Evolutionary conservation across 37 sponge, comb jelly and placozoan genomes (phyloP).

Genomic region (Hormiphora californensis): DNA sequence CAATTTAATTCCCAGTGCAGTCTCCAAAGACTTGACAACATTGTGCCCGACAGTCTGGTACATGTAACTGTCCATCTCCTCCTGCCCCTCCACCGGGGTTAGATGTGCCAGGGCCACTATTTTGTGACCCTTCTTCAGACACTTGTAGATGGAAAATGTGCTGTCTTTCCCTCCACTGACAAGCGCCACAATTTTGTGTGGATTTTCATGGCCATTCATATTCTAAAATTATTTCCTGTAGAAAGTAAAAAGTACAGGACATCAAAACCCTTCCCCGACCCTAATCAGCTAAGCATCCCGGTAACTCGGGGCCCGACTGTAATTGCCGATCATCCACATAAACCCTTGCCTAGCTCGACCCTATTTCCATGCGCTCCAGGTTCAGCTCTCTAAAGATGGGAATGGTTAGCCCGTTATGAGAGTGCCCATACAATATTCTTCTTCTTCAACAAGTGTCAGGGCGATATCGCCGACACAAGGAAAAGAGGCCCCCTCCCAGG

Average conservation of each 20-base stretch:
- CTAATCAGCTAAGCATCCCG: too few species aligned
- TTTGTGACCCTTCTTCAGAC: conserved; percentile 76
- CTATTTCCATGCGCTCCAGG: too few species aligned
- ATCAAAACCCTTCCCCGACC: too few species aligned
- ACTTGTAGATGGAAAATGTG: conserved; percentile 87
- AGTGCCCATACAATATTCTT: too few species aligned
- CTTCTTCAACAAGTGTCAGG: too few species aligned
- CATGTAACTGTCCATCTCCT: conserved; percentile 96
- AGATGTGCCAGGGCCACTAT: conserved; percentile 90
- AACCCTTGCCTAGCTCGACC: too few species aligned
- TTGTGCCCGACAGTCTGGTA: conserved; percentile 95
- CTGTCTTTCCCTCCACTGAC: conserved; percentile 98
- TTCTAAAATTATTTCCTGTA: background rate
- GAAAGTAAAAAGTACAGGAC: background rate
- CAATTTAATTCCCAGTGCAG: conserved; percentile 80
- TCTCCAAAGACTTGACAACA: conserved; percentile 64
- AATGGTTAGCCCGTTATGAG: too few species aligned
- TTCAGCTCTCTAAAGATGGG: too few species aligned
- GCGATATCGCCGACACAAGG: too few species aligned
- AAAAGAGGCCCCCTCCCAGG: too few species aligned
- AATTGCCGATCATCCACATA: too few species aligned
- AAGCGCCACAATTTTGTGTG: conserved; percentile 31
- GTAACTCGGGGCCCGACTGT: too few species aligned
- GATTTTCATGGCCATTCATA: background rate
- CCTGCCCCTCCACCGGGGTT: conserved; percentile 58